phyloP scores from a whole-genome alignment of 2,113 vertebrate genomes.

The Chaenocephalus aceratus region DNA sequence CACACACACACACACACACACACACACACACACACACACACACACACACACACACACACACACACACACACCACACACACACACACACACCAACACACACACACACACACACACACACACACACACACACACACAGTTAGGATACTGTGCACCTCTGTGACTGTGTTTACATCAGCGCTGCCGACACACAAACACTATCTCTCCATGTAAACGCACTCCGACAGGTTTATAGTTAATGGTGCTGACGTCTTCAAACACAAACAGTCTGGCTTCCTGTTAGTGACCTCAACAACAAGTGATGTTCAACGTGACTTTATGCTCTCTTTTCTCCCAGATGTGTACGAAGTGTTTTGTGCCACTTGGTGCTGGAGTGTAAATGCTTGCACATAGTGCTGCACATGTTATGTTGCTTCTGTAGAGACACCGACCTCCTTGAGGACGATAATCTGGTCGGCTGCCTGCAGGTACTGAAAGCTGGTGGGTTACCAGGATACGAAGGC shows the following conservation, averaged over 20 bases:
- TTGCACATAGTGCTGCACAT: too few relatives aligned
- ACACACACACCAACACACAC: background rate
- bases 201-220: background rate
- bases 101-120: background rate
- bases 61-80: background rate
- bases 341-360: too few relatives aligned
- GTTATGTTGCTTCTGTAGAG: background rate
- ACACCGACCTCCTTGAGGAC: conserved; percentile 94
- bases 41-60: background rate
- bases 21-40: background rate
- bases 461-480: conserved; percentile 95
- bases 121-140: background rate
- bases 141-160: background rate
- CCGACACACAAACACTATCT: conserved; percentile 3
- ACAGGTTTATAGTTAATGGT: background rate
- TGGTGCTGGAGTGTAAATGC: background rate
- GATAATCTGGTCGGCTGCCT: conserved; percentile 90
- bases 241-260: background rate
- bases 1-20: background rate
- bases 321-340: too few relatives aligned
- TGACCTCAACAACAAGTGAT: background rate
- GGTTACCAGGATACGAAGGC: conserved; percentile 91
- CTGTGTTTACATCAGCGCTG: background rate
- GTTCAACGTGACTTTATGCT: background rate
- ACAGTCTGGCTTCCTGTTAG: background rate